Percentiles rank a stretch among this genome's conserved stretches.
Evolutionary conservation across 2,888 invertebrate genomes (phyloP).

Genomic region (Galeruca laticollis): DNA sequence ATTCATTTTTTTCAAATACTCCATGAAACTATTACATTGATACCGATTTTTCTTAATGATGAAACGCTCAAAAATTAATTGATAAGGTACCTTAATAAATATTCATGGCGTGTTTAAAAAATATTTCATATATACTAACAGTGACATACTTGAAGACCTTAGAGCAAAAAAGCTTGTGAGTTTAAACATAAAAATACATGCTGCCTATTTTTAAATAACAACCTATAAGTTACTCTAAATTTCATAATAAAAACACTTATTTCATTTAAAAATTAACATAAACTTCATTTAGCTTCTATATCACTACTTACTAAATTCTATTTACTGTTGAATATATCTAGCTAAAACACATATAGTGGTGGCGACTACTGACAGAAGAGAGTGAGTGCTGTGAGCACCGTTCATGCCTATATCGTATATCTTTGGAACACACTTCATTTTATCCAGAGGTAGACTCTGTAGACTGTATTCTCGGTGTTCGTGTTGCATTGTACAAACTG

Average conservation of each 20-base stretch:
- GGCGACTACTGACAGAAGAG: conserved; percentile 46
- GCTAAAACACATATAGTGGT: conserved; percentile 49
- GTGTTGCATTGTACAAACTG: conserved; percentile 82
- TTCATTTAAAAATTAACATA: conserved; percentile 8
- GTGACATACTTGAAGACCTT: too few relatives aligned
- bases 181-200: conserved; percentile 49
- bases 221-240: conserved; percentile 12
- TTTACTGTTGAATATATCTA: conserved; percentile 53
- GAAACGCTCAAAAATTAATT: neutral
- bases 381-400: conserved; percentile 16
- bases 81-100: neutral
- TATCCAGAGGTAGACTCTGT: conserved; percentile 83
- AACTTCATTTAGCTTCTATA: conserved; percentile 12
- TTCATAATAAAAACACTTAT: conserved; percentile 14
- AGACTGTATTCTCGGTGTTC: conserved; percentile 88
- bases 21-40: neutral
- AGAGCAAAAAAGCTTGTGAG: conserved; percentile 2
- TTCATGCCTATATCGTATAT: conserved; percentile 48
- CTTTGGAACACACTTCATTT: conserved; percentile 86
- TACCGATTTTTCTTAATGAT: neutral
- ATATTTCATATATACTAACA: neutral
- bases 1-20: neutral
- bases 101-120: neutral
- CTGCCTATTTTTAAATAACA: conserved; percentile 35
- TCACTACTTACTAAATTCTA: conserved; percentile 26